Evolutionary conservation across 2,888 invertebrate species (phyloP), one percentile per base, ranked within the genome.

Genomic region (Tetragonula carbonaria): DNA sequence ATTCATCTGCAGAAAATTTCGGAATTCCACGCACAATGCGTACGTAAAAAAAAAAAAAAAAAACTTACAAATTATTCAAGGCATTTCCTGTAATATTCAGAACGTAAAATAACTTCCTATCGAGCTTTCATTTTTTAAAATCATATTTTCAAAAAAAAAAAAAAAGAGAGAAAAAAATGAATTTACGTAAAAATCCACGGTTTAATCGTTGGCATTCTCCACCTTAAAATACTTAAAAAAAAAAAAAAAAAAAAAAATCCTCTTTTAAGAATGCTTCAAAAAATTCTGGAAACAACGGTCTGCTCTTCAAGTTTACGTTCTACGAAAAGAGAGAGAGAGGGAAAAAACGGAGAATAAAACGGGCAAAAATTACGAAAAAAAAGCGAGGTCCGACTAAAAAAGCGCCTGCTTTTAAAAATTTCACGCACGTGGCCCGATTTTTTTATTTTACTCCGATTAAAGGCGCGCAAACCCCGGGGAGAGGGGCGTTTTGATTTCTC

Each of bases 371-470:
- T 2, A 5, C 3, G 21, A 28, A 21, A 33, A 70, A 38, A 14
- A 8, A n/a, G 38, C 33, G 13, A 28, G 23, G 51, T 28, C 21
- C n/a, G 6, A 23, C 11, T 5, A 8, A 28, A 28, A 28, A 28
- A 28, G 11, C 13, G 13, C 8, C 6, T 0, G 53, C 38, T 66
- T 53, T 66, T 38, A 66, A 55, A 73, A 66, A 55, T 66, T 74
- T 55, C 23, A 55, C 33, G 23, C n/a, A 14, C 38, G 23, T 6
- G 18, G 18, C 55, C 45, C 45, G 38, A 23, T 51, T 74, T 57
- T 78, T 73, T 78, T 73, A 59, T 78, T 38, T 59, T 66, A 55
- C 16, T n/a, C 33, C 53, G 6, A 13, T 33, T 23, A 21, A 28
- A 11, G 33, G 4, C 11, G 28, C 21, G 4, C n/a, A 57, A 67